These are phyloP conservation scores for Penaeus chinensis DNA, from an alignment of 1,140 invertebrate genomes.

Conservation along the genomic window DNA sequence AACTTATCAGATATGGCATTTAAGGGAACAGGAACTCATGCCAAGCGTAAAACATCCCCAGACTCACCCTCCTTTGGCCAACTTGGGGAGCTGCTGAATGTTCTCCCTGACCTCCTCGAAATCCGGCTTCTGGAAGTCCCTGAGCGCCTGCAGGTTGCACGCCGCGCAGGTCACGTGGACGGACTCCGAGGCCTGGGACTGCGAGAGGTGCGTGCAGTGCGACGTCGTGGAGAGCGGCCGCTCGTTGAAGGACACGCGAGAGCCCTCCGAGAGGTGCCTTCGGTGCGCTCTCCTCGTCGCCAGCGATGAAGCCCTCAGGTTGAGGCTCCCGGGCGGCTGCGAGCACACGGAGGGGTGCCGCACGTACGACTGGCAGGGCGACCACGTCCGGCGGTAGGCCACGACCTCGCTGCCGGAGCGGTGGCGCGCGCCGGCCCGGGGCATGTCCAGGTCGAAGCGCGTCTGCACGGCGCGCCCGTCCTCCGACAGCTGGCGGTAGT, in stretches of 20 bases:
- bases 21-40: too few species aligned
- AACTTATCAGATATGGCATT: too few species aligned
- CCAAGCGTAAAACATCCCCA: background rate
- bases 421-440: constrained; percentile 4
- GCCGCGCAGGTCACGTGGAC: constrained; percentile 56
- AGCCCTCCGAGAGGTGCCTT: constrained; percentile 61
- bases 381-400: constrained; percentile 38
- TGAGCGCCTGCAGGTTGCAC: constrained; percentile 60
- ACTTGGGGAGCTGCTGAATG: constrained; percentile 56
- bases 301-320: constrained; percentile 48
- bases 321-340: constrained; percentile 44
- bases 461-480: constrained; percentile 31
- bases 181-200: constrained; percentile 55
- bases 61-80: constrained; percentile 61
- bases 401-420: constrained; percentile 41
- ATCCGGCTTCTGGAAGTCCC: constrained; percentile 60
- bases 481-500: constrained; percentile 49
- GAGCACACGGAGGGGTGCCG: constrained; percentile 50
- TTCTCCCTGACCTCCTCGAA: constrained; percentile 63
- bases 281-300: constrained; percentile 56
- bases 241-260: constrained; percentile 60
- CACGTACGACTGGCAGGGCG: constrained; percentile 30
- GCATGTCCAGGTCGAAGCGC: constrained; percentile 18
- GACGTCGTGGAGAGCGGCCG: constrained; percentile 34
- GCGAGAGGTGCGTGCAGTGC: constrained; percentile 42